Percentiles rank a stretch among this genome's conserved stretches.
Conservation (phyloP, 2,797 vertebrate genomes). For the Phaenicophaeus curvirostris region DNA sequence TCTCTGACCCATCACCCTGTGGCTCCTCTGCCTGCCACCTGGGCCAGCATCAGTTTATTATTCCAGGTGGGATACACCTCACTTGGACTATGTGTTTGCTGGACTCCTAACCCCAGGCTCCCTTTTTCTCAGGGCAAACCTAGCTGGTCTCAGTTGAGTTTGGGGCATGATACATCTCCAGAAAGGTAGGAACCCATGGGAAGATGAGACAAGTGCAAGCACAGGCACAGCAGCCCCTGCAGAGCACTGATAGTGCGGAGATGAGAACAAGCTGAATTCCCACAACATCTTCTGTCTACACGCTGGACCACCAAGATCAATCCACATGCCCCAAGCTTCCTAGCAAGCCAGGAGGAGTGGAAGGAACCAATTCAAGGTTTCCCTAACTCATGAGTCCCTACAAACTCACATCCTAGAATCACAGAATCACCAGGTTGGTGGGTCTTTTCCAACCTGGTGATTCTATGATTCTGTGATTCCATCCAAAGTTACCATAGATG, state of each 20-base stretch:
- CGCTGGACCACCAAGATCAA: no score
- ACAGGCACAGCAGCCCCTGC: accelerated
- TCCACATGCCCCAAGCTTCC: not conserved
- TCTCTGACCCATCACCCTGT: accelerated
- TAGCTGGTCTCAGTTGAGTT: not conserved
- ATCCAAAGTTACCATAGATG: constrained; percentile 81
- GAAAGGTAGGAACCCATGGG: not conserved
- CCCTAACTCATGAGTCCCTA: not conserved
- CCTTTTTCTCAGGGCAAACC: not conserved
- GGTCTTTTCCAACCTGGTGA: no score
- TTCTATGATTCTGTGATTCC: no score
- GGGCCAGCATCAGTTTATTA: not conserved
- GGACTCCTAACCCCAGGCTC: not conserved
- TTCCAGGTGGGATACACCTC: not conserved
- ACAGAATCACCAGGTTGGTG: no score
- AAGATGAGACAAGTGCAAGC: not conserved
- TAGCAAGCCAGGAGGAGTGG: not conserved
- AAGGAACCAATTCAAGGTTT: not conserved
- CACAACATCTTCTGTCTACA: not conserved
- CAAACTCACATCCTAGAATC: accelerated
- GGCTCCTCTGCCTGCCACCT: not conserved
- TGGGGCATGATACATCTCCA: not conserved
- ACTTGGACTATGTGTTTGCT: accelerated
- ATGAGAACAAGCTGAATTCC: not conserved
- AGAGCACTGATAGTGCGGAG: accelerated